These are phyloP conservation scores for Isurus oxyrinchus DNA, from an alignment of 2,113 vertebrate genomes.

Conservation along the genomic window DNA sequence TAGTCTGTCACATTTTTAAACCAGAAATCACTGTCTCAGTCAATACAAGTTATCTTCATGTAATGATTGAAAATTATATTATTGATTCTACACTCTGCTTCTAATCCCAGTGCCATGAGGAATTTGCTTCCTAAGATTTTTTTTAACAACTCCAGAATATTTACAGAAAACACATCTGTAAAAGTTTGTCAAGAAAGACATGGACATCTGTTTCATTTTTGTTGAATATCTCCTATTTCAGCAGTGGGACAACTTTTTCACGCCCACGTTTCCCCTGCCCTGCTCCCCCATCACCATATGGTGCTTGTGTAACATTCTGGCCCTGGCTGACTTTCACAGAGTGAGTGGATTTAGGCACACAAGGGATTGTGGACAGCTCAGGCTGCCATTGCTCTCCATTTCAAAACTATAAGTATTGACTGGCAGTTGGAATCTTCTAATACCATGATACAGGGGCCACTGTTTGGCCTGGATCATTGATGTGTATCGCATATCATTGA, in stretches of 20 bases:
- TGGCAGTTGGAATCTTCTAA: neutral
- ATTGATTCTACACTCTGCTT: conserved; percentile 38
- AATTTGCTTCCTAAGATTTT: neutral
- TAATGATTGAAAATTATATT: conserved; percentile 41
- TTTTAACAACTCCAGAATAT: neutral
- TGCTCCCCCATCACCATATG: neutral
- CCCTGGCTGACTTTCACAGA: neutral
- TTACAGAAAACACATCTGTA: neutral
- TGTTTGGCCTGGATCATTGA: neutral
- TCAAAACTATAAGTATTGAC: neutral
- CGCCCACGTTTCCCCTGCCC: no score
- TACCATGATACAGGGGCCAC: neutral
- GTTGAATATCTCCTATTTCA: neutral
- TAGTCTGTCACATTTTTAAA: conserved; percentile 33
- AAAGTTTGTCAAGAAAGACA: neutral
- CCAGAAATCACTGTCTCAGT: conserved; percentile 36
- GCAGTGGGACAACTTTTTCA: neutral
- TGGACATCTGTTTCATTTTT: neutral
- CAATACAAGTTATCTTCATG: conserved; percentile 40
- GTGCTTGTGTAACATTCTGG: neutral
- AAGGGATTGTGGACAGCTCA: neutral
- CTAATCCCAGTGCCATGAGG: neutral
- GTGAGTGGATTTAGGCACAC: neutral
- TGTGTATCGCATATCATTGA: neutral
- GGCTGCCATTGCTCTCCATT: neutral